Conservation (phyloP, 2,113 vertebrate genomes). For the Gopherus flavomarginatus region DNA sequence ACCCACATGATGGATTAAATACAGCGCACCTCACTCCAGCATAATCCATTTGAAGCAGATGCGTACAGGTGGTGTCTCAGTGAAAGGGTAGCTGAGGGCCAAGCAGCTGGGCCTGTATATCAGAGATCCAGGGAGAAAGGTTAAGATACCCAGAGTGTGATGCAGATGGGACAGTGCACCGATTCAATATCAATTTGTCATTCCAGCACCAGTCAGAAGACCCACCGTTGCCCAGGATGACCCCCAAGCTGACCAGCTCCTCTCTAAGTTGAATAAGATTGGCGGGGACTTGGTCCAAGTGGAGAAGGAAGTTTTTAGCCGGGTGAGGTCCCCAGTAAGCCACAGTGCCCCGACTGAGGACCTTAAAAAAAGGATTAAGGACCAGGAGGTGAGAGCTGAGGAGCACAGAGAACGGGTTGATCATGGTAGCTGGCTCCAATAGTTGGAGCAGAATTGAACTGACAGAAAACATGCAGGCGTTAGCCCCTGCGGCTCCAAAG, state of each 20-base stretch:
- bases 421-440: neutral
- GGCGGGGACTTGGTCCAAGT: slow-evolving; percentile 79
- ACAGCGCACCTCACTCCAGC: neutral
- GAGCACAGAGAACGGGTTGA: fast-evolving
- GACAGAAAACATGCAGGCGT: fast-evolving
- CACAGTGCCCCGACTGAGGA: slow-evolving; percentile 81
- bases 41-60: neutral
- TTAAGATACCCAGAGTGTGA: neutral
- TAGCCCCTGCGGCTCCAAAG: neutral
- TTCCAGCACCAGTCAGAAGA: slow-evolving; percentile 43
- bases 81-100: neutral
- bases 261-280: slow-evolving; percentile 80
- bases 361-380: slow-evolving; percentile 82
- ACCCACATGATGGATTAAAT: neutral
- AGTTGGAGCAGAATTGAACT: neutral
- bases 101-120: neutral
- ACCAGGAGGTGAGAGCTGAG: slow-evolving; percentile 84
- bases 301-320: slow-evolving; percentile 80
- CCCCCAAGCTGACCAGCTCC: slow-evolving; percentile 76
- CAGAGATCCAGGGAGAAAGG: neutral
- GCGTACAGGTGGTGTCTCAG: neutral
- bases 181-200: neutral
- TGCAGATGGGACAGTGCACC: neutral
- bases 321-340: slow-evolving; percentile 84
- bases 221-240: slow-evolving; percentile 66